Conservation (phyloP, 2,888 invertebrate genomes). For the Pyrochroa serraticornis region DNA sequence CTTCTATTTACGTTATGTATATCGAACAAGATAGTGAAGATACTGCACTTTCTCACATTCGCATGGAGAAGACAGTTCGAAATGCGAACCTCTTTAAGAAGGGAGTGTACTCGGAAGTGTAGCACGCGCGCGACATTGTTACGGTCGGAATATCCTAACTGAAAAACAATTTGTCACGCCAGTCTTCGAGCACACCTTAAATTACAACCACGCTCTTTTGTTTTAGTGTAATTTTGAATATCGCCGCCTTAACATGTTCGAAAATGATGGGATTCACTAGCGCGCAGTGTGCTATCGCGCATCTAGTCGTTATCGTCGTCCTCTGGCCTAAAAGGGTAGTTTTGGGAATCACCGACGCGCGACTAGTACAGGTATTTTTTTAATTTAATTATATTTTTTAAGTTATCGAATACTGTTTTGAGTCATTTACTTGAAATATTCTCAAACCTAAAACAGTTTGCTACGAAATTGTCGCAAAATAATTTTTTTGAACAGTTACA, state of each 20-base stretch:
- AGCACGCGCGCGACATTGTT: conserved; percentile 41
- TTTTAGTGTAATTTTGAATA: conserved; percentile 36
- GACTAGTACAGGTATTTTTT: conserved; percentile 45
- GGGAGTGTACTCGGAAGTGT: background rate
- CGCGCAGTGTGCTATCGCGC: background rate
- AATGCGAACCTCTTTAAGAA: conserved; percentile 9
- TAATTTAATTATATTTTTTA: conserved; percentile 5
- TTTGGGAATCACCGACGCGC: conserved; percentile 37
- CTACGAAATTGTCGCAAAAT: too few relatives aligned
- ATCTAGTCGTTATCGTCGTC: conserved; percentile 29
- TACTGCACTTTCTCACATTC: too few relatives aligned
- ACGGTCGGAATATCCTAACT: conserved; percentile 49
- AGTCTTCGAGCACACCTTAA: conserved; percentile 51
- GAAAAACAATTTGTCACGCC: conserved; percentile 57
- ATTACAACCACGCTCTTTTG: conserved; percentile 39
- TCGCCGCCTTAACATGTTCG: conserved; percentile 27
- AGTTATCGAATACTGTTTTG: too few relatives aligned
- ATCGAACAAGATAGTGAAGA: too few relatives aligned
- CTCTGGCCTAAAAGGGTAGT: conserved; percentile 18
- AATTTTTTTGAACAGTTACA: conserved; percentile 17
- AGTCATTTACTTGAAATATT: too few relatives aligned
- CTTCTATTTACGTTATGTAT: too few relatives aligned
- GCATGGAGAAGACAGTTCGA: conserved; percentile 3
- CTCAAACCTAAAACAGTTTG: too few relatives aligned
- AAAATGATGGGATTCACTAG: conserved; percentile 9